Percentiles rank a stretch among this genome's conserved stretches.
phyloP scores from a whole-genome alignment of 2,797 vertebrate species.

The Tokudaia muenninki region DNA sequence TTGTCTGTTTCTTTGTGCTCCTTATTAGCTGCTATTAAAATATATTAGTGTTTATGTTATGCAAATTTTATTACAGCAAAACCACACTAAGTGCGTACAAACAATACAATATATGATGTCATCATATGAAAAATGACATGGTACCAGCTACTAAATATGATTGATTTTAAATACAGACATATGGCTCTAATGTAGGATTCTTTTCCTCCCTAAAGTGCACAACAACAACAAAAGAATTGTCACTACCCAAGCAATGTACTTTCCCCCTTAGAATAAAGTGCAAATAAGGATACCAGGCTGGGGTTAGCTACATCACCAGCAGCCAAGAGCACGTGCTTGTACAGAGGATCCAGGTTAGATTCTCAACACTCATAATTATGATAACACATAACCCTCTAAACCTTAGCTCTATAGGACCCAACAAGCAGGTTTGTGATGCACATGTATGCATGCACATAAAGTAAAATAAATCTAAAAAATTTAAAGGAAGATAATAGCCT shows the following conservation, averaged over 20 bases:
- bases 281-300: neutral
- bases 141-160: neutral
- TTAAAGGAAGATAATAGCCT: neutral
- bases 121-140: neutral
- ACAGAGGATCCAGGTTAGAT: neutral
- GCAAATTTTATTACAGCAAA: neutral
- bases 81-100: neutral
- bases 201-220: neutral
- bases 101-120: neutral
- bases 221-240: neutral
- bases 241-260: neutral
- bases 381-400: neutral
- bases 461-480: neutral
- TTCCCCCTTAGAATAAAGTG: constrained; percentile 1
- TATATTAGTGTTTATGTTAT: neutral
- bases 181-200: neutral
- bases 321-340: neutral
- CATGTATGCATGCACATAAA: neutral
- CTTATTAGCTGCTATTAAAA: constrained; percentile 42
- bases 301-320: no score
- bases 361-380: neutral
- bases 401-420: neutral
- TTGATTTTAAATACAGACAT: constrained; percentile 1
- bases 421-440: neutral
- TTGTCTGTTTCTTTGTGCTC: neutral